phyloP scores from a whole-genome alignment of 2,888 invertebrate genomes.

The Drosophila greeni region DNA sequence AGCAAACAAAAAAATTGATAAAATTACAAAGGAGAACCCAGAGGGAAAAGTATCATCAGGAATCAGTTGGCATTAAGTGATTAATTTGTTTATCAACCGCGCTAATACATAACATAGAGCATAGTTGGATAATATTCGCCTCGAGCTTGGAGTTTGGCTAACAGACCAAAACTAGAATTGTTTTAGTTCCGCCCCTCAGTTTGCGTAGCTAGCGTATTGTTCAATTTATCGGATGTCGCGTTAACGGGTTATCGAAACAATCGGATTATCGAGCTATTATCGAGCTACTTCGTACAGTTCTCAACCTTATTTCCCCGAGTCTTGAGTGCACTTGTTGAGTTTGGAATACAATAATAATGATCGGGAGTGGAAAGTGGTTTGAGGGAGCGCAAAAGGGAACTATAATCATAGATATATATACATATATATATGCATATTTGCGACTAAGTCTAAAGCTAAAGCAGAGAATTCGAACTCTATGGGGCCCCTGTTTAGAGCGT shows the following conservation, averaged over 20 bases:
- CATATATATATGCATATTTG: constrained; percentile 21
- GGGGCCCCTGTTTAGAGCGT: constrained; percentile 3
- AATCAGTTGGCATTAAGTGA: constrained; percentile 29
- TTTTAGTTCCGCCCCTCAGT: constrained; percentile 26
- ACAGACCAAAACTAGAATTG: constrained; percentile 34
- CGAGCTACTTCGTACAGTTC: constrained; percentile 18
- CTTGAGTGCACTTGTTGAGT: constrained; percentile 62
- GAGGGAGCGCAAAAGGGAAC: constrained; percentile 23
- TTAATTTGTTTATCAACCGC: neutral
- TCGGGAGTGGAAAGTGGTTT: constrained; percentile 8
- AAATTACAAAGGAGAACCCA: neutral
- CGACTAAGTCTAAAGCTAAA: constrained; percentile 33
- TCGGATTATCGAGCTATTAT: constrained; percentile 6
- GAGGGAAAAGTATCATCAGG: constrained; percentile 6
- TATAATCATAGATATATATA: constrained; percentile 49
- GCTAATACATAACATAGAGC: constrained; percentile 1
- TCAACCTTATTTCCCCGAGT: constrained; percentile 23
- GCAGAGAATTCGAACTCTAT: constrained; percentile 11
- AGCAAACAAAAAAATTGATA: constrained; percentile 1
- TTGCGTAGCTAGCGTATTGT: constrained; percentile 39
- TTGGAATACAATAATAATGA: constrained; percentile 29
- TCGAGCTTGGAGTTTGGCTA: constrained; percentile 39
- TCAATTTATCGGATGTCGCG: constrained; percentile 18
- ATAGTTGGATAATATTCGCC: constrained; percentile 26
- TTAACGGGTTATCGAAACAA: constrained; percentile 8